phyloP scores from a whole-genome alignment of 2,888 invertebrate species.

The Parascotia fuliginaria region DNA sequence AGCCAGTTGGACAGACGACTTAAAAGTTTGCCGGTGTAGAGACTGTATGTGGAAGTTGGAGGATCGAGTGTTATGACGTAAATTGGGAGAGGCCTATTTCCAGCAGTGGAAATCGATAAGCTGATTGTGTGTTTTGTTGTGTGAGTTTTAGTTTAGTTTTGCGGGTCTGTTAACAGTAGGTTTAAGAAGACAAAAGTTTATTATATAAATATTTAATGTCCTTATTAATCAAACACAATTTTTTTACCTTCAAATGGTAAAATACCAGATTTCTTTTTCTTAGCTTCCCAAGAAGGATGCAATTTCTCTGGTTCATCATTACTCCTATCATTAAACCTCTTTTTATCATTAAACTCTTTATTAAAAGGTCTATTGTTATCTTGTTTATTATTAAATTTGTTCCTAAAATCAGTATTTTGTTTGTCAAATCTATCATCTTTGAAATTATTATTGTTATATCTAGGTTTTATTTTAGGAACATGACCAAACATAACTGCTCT shows the following conservation, averaged over 20 bases:
- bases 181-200: slow-evolving; percentile 1
- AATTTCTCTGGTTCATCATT: slow-evolving; percentile 67
- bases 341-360: slow-evolving; percentile 24
- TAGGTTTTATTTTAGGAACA: slow-evolving; percentile 64
- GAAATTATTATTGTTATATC: slow-evolving; percentile 47
- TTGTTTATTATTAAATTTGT: slow-evolving; percentile 24
- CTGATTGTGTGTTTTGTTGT: no score
- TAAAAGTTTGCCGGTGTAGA: no score
- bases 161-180: no score
- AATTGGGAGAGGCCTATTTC: no score
- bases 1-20: no score
- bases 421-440: slow-evolving; percentile 28
- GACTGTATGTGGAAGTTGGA: no score
- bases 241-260: slow-evolving; percentile 80
- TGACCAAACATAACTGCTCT: slow-evolving; percentile 80
- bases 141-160: no score
- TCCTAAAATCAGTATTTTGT: slow-evolving; percentile 37
- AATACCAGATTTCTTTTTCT: slow-evolving; percentile 75
- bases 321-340: slow-evolving; percentile 25
- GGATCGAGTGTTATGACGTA: no score
- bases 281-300: slow-evolving; percentile 85
- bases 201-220: slow-evolving; percentile 27
- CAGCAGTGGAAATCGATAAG: no score
- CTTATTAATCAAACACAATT: slow-evolving; percentile 70
- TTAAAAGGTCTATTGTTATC: slow-evolving; percentile 30